Base-by-base conservation (phyloP, 2,797 vertebrate species). In the Mastacembelus armatus region DNA sequence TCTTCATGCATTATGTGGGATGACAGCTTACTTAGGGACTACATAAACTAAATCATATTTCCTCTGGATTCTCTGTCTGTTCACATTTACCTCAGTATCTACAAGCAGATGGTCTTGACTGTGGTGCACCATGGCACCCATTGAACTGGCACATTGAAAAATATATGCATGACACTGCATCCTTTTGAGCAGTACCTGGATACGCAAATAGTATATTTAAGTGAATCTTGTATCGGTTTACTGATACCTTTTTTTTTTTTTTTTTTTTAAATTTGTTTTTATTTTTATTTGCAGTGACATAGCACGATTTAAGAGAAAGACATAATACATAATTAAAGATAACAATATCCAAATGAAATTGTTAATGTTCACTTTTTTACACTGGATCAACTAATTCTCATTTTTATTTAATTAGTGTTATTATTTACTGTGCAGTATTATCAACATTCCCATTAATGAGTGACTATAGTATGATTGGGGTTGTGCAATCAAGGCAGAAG, bases 21-120 rank as follows among this genome's bases (percentile, higher is more conserved):
- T 88, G 90, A 91, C 90, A 93, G 81, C 80, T 87, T 87, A 89
- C 78, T 91, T 83, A 88, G 78, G 77, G 83, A 84, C 81, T 73
- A 88, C 82, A 91, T 88, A 86, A 90, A 91, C 79, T 63, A 74
- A 85, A 89, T 89, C 87, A 91, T 88, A 92, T 90, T 90, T 90
- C 68, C 85, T 72, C 79, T 77, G 42, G 72, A 80, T 86, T 75
- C 62, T 83, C 80, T 90, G 88, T 91, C 90, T 77, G 73, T 75
- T 81, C 65, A 55, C 56, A 86, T 90, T 83, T 85, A 86, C 59
- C 52, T 86, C 80, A 69, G 74, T 66, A 47, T 62, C 57, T 36
- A 11, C 39, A 45, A 71, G 72, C 89, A 88, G 87, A 87, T 86
- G 88, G 83, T 32, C 71, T 32, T 71, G 68, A 38, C 71, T 59